Percentiles rank a stretch among this genome's conserved stretches.
These are phyloP conservation scores for Eretmocerus hayati DNA, from an alignment of 2,888 invertebrate genomes.

Conservation along the genomic window DNA sequence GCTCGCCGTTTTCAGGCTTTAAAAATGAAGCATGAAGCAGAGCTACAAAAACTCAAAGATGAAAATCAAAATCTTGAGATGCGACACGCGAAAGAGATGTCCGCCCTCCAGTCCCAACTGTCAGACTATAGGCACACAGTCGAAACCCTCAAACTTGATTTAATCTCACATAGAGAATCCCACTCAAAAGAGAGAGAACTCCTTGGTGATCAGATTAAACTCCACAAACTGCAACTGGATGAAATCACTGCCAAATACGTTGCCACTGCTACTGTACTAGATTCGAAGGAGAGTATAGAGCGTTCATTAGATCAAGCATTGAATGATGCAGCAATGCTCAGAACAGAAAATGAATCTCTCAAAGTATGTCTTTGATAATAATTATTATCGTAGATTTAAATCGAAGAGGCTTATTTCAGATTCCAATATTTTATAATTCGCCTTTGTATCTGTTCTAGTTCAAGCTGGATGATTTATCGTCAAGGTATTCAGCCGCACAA, in stretches of 20 bases:
- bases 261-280: slow-evolving; percentile 34
- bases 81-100: slow-evolving; percentile 39
- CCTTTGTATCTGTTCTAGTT: slow-evolving; percentile 24
- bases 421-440: background rate
- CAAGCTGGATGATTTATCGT: slow-evolving; percentile 36
- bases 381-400: background rate
- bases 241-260: slow-evolving; percentile 41
- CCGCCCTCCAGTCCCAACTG: slow-evolving; percentile 37
- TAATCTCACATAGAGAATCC: slow-evolving; percentile 32
- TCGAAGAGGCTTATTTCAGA: too few species aligned
- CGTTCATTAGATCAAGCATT: slow-evolving; percentile 40
- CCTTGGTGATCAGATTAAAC: slow-evolving; percentile 36
- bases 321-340: slow-evolving; percentile 31
- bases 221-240: slow-evolving; percentile 38
- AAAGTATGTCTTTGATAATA: slow-evolving; percentile 12
- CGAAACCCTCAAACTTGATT: slow-evolving; percentile 36
- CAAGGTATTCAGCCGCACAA: slow-evolving; percentile 35
- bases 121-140: slow-evolving; percentile 37
- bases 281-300: slow-evolving; percentile 43
- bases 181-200: slow-evolving; percentile 30
- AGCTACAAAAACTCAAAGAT: slow-evolving; percentile 30
- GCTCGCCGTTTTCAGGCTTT: slow-evolving; percentile 26
- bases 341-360: slow-evolving; percentile 35
- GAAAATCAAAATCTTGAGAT: slow-evolving; percentile 36
- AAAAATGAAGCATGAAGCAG: slow-evolving; percentile 29